A percentile compares a stretch with the other conserved stretches of the same genome.
phyloP scores from a whole-genome alignment of 2,888 invertebrate genomes.

The Pheosia gnoma region DNA sequence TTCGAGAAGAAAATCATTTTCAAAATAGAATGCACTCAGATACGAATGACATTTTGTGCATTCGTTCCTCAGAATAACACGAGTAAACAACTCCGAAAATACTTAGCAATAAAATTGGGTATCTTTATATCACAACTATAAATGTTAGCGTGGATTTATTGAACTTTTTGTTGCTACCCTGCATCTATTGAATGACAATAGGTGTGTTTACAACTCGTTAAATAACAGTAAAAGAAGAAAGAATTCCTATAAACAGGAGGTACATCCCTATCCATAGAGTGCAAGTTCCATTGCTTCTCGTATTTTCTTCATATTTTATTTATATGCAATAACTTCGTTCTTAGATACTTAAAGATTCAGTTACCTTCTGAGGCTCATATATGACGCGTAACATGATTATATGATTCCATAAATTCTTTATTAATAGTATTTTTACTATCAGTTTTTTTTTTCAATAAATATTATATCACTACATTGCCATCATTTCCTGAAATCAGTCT shows the following conservation, averaged over 20 bases:
- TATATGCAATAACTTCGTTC: too few relatives aligned
- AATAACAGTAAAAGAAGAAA: not conserved
- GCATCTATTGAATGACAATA: not conserved
- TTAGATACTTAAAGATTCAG: too few relatives aligned
- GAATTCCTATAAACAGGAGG: not conserved
- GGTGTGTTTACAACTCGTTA: not conserved
- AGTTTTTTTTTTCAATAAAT: too few relatives aligned
- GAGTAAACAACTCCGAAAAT: constrained; percentile 11
- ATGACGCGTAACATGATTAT: too few relatives aligned
- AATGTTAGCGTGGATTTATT: constrained; percentile 16
- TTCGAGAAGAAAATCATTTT: not conserved
- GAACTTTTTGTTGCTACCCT: not conserved
- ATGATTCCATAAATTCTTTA: too few relatives aligned
- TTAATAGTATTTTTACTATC: too few relatives aligned
- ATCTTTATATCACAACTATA: constrained; percentile 10
- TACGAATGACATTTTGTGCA: not conserved
- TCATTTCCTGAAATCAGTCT: too few relatives aligned
- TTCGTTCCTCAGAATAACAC: constrained; percentile 2
- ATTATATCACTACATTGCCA: too few relatives aligned
- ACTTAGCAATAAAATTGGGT: constrained; percentile 8
- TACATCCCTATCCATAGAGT: not conserved
- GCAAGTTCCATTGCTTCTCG: not conserved
- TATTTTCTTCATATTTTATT: not conserved
- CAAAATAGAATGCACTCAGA: not conserved
- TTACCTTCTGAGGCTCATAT: too few relatives aligned